Evolutionary conservation across 2,888 invertebrate genomes (phyloP), one percentile per base, ranked within the genome.

Genomic region (Tetragnatha montana): DNA sequence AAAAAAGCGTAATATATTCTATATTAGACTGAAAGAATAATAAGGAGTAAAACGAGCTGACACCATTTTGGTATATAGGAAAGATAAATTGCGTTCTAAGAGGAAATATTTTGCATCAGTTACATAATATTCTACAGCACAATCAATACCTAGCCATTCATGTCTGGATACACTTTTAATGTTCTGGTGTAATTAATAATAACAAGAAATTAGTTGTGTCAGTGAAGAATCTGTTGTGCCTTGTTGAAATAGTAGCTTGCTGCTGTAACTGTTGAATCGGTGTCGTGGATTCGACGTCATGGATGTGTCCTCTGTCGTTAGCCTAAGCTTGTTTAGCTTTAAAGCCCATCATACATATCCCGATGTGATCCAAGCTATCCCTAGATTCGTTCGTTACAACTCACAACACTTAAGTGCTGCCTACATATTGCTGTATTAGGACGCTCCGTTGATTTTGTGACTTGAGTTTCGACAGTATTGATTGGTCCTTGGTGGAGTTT

Each of bases 201-300:
- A 35, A n/a, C 79, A 74, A 74, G 74, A 80, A 80, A 49, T 19
- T 73, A 86, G 80, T 86, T 85, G 78, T 79, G 78, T 71, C 78
- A 79, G 71, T 78, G 51, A 85, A 71, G 79, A 79, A 51, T 85
- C 35, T 89, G 88, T 89, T 81, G 89, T 89, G 89, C 89, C 89
- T 89, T 89, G 85, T 89, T 81, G 73, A 89, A 85, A 76, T 35
- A 85, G 76, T 75, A 82, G 81, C 75, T 81, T 81, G 49, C 71
- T 60, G 69, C 76, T 69, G 68, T 76, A 82, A 47, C 50, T 86
- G 76, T 75, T 76, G 50, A 70, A 76, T 74, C 51, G 87, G 79
- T 86, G 22, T 78, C 47, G 76, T 82, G 71, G 21, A 60, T 8
- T 86, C 60, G 49, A 60, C 35, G 71, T 80, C n/a, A 49, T 80